Evolutionary conservation across 2,888 invertebrate genomes (phyloP).

Genomic region (Zaprionus obscuricornis): DNA sequence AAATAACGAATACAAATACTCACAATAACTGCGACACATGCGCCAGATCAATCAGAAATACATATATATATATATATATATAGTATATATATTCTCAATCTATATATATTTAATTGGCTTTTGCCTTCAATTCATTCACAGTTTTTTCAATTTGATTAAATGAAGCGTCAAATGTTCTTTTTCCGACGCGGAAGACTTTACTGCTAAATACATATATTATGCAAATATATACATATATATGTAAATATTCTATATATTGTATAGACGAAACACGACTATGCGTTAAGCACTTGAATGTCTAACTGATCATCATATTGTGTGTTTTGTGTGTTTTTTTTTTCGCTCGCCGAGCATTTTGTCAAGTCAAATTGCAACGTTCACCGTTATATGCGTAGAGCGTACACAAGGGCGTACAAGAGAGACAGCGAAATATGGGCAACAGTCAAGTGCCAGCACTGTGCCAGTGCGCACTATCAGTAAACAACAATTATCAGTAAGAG

Average conservation of each 20-base stretch:
- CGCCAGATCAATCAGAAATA: conserved; percentile 28
- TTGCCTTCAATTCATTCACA: conserved; percentile 28
- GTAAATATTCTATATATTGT: no score
- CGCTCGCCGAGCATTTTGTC: no score
- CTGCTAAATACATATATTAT: no score
- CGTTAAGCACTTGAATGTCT: conserved; percentile 68
- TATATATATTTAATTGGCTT: conserved; percentile 24
- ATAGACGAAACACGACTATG: conserved; percentile 50
- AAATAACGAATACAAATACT: conserved; percentile 1
- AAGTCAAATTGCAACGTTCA: conserved; percentile 39
- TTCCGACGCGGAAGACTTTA: conserved; percentile 41
- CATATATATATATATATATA: no score
- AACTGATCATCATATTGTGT: conserved; percentile 60
- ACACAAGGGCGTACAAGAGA: conserved; percentile 24
- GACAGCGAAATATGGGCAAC: conserved; percentile 27
- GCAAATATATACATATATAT: no score
- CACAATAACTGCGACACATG: conserved; percentile 6
- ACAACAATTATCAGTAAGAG: conserved; percentile 59
- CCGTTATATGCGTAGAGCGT: conserved; percentile 34
- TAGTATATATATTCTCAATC: no score
- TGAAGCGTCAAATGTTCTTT: neutral
- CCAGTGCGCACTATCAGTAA: conserved; percentile 47
- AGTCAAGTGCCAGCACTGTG: conserved; percentile 32
- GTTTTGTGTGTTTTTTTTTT: no score
- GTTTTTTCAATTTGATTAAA: conserved; percentile 33